Base-by-base conservation (phyloP, 2,888 invertebrate genomes). In the Leptura quadrifasciata region DNA sequence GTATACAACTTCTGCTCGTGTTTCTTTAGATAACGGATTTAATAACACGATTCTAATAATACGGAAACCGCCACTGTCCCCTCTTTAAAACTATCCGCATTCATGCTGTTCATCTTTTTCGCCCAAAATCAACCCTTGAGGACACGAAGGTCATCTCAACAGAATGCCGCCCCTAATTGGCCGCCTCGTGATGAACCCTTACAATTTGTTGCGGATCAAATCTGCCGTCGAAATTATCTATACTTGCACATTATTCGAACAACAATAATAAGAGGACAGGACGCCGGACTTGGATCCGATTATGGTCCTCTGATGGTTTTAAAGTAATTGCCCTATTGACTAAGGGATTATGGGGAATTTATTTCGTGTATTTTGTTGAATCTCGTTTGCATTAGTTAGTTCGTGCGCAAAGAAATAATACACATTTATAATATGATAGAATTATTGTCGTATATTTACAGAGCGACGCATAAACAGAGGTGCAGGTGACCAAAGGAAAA, bases 191-290 rank as follows among this genome's bases (percentile, higher is more conserved):
- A 80, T 78, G 79, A 80, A 77, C 79, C 81, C 78, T 76, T 79
- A 79, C 79, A 77, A 78, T 78, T 78, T 79, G 78, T 79, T 75
- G 76, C 78, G 80, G 81, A 81, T 83, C 81, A 82, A 79, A 83
- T 80, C 79, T 83, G 81, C 80, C 78, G 74, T 72, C 73, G 79
- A 75, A 74, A 76, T 77, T 76, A 77, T 78, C 80, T 76, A 65
- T 80, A 77, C 78, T 75, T 61, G 72, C 15, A 20, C 64, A 39
- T 72, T 65, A 72, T 64, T 75, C 64, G 63, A 65, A 60, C 76
- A 75, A 75, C 76, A 76, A 72, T 76, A 76, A 78, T 76, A 78
- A 75, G 74, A 72, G 74, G 74, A 75, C 72, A 69, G 72, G 75
- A 72, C 74, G 69, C 52, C 74, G 76, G 73, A 70, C 72, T 72